Base-by-base conservation (phyloP, 2,113 vertebrate species). In the Oryzias celebensis region DNA sequence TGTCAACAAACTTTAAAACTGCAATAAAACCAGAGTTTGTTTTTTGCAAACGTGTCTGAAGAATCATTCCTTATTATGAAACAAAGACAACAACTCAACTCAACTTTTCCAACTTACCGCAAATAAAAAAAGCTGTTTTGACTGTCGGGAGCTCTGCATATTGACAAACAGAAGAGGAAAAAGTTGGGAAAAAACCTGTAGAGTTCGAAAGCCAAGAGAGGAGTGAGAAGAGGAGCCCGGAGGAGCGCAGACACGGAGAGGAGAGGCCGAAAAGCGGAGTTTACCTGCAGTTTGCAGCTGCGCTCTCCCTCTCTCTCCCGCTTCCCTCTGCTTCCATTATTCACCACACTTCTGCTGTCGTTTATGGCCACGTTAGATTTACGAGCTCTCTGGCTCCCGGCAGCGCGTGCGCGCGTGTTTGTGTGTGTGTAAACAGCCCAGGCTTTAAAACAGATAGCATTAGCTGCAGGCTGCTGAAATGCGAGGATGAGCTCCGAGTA, bases 291-390 rank as follows among this genome's bases (percentile, higher is more conserved):
- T 12, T 10, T n/a, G 8, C 26, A n/a, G 22, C 24, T 16, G 28
- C 14, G 3, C 28, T 23, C 20, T 31, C 42, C 18, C 53, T 68
- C 16, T 45, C 6, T 26, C 47, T 54, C 70, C 78, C 78, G 75
- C 63, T 56, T 58, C 48, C 63, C 80, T 81, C 74, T 88, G 84
- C 91, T 91, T 90, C 87, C 92, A 89, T 91, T 82, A 87, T 83
- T 93, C 89, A 82, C 75, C 90, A 91, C 88, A 85, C 90, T 91
- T 88, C 85, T 71, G 80, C 80, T 90, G 85, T 91, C 88, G 91
- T 90, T 93, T 91, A 90, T 90, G 84, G 87, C 89, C 85, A 78
- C 85, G 85, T 85, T 90, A 94, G 92, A 94, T 94, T 94, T 94
- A 93, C 87, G 90, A 90, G 81, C 90, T 85, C 81, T 88, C 89